A percentile compares a stretch with the other conserved stretches of the same genome.
Conservation (phyloP, 2,888 invertebrate species). For the Pecten maximus region DNA sequence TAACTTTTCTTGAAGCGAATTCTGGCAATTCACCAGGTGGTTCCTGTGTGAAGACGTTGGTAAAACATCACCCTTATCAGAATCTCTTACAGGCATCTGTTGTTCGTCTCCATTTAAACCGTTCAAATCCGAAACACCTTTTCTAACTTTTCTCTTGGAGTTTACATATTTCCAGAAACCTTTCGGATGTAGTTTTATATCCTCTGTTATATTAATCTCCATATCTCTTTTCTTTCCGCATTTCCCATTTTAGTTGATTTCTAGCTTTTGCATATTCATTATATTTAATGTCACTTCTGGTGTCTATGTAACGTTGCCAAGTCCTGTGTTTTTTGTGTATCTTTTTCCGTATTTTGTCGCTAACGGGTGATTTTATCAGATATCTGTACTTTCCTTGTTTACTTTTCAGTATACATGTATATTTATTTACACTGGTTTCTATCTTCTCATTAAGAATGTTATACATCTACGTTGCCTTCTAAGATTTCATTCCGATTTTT, state of each 20-base stretch:
- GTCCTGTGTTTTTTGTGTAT: conserved; percentile 37
- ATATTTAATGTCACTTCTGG: neutral
- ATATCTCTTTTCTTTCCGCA: neutral
- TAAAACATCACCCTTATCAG: neutral
- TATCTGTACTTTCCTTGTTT: too few relatives aligned
- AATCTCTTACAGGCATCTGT: neutral
- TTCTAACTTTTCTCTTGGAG: conserved; percentile 40
- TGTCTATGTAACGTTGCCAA: conserved; percentile 28
- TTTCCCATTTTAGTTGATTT: conserved; percentile 18
- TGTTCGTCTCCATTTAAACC: neutral
- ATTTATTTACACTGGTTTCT: too few relatives aligned
- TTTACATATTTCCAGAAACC: conserved; percentile 40
- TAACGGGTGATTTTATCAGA: too few relatives aligned
- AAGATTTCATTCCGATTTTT: too few relatives aligned
- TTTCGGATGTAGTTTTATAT: conserved; percentile 24
- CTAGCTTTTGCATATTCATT: neutral
- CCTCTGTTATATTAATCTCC: neutral
- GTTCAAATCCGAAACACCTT: neutral
- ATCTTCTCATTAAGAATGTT: too few relatives aligned
- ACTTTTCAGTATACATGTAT: too few relatives aligned
- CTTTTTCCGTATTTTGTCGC: too few relatives aligned
- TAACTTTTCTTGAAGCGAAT: neutral
- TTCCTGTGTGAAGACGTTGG: neutral
- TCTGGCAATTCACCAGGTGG: neutral
- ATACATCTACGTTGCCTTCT: too few relatives aligned